Percentiles rank a stretch among this genome's conserved stretches.
These are phyloP conservation scores for Phlogophora meticulosa DNA, from an alignment of 2,888 invertebrate species.

Conservation along the genomic window DNA sequence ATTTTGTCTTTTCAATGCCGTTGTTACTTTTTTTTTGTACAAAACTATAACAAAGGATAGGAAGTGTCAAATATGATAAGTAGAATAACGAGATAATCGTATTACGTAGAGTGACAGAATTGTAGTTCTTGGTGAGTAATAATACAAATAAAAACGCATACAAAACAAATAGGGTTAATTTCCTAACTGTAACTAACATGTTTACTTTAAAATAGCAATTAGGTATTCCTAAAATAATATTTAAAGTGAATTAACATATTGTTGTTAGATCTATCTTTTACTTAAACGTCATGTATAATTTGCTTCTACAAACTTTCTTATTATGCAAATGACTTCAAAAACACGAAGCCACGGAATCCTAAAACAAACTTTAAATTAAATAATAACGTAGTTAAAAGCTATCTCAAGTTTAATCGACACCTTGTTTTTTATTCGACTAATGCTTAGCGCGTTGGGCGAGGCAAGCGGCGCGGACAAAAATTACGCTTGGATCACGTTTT, in stretches of 20 bases:
- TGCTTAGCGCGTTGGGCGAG: slow-evolving; percentile 77
- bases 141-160: slow-evolving; percentile 5
- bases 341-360: slow-evolving; percentile 72
- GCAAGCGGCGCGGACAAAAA: slow-evolving; percentile 80
- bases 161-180: neutral
- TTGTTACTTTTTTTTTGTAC: slow-evolving; percentile 63
- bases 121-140: neutral
- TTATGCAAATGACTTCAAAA: slow-evolving; percentile 69
- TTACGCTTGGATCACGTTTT: slow-evolving; percentile 85
- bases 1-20: slow-evolving; percentile 74
- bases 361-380: slow-evolving; percentile 83
- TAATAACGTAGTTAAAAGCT: slow-evolving; percentile 83
- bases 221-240: slow-evolving; percentile 30
- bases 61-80: slow-evolving; percentile 40
- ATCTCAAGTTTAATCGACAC: slow-evolving; percentile 87
- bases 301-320: slow-evolving; percentile 63
- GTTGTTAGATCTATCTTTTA: slow-evolving; percentile 52
- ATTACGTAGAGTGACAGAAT: slow-evolving; percentile 48
- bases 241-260: slow-evolving; percentile 39
- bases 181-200: neutral
- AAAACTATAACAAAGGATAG: slow-evolving; percentile 40
- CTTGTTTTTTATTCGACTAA: slow-evolving; percentile 86
- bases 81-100: slow-evolving; percentile 52
- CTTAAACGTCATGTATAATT: slow-evolving; percentile 59
- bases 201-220: slow-evolving; percentile 26